These are phyloP conservation scores for Archivesica marissinica DNA, from an alignment of 1,140 invertebrate genomes.

Conservation along the genomic window DNA sequence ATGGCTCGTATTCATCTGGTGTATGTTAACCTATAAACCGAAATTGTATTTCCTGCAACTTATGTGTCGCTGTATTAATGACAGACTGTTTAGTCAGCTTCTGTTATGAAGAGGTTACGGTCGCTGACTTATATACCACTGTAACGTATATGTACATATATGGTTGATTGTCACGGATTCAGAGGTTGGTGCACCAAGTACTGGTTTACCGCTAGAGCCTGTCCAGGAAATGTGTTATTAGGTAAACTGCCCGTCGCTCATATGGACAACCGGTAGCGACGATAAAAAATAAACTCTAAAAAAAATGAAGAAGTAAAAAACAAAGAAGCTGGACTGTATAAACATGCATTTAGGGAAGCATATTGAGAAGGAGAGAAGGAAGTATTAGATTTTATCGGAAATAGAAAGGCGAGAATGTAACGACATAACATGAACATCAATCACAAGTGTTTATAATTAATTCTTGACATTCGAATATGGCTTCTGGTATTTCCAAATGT, in stretches of 20 bases:
- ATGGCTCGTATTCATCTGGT: too few species aligned
- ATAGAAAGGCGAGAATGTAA: neutral
- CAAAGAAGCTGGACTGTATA: neutral
- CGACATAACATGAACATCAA: neutral
- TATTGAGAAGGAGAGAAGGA: neutral
- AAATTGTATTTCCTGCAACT: too few species aligned
- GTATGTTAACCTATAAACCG: too few species aligned
- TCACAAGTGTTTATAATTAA: conserved; percentile 15
- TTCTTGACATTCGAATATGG: conserved; percentile 9
- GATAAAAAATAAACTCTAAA: too few species aligned
- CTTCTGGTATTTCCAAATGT: conserved; percentile 28
- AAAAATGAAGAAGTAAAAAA: neutral
- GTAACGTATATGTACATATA: neutral
- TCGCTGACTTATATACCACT: too few species aligned
- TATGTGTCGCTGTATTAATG: too few species aligned
- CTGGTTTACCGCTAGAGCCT: too few species aligned
- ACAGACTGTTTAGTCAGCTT: neutral
- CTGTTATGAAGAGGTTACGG: neutral
- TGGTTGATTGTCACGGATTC: neutral
- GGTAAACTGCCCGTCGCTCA: too few species aligned
- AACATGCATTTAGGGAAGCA: neutral
- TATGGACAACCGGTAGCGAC: too few species aligned
- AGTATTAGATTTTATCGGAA: neutral
- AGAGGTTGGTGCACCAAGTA: neutral
- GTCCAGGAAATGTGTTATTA: too few species aligned